These are phyloP conservation scores for Suncus etruscus DNA, from an alignment of 2,113 vertebrate species.

Conservation along the genomic window DNA sequence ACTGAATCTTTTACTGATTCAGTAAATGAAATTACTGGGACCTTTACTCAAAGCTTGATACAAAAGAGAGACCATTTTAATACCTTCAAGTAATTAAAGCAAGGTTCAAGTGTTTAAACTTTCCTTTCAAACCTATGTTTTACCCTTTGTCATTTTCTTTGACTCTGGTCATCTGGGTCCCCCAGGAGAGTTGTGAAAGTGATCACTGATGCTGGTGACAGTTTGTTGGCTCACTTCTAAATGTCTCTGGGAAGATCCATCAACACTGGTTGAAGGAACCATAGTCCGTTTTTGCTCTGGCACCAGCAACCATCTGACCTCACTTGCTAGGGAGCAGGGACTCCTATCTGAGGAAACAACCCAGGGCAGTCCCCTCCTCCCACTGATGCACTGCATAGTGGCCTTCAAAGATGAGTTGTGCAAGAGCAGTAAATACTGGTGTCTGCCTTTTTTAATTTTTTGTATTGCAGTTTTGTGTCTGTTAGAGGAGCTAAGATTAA, in stretches of 20 bases:
- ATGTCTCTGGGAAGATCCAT: neutral
- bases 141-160: conserved; percentile 34
- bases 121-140: neutral
- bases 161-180: neutral
- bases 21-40: no score
- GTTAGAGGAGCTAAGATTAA: neutral
- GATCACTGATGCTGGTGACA: neutral
- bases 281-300: neutral
- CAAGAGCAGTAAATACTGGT: conserved; percentile 20
- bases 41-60: neutral
- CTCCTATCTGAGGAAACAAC: neutral
- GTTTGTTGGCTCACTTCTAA: neutral
- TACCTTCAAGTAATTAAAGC: neutral
- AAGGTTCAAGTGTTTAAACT: neutral
- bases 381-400: neutral
- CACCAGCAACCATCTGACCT: neutral
- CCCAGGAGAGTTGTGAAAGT: neutral
- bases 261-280: neutral
- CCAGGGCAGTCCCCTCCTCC: neutral
- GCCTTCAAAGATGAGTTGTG: neutral
- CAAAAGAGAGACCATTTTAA: neutral
- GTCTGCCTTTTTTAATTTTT: conserved; percentile 56
- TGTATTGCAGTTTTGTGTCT: conserved; percentile 37
- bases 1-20: neutral
- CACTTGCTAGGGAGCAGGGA: neutral